Percentiles rank a stretch among this genome's conserved stretches.
These are phyloP conservation scores for Euphydryas editha DNA, from an alignment of 2,888 invertebrate genomes.

Conservation along the genomic window DNA sequence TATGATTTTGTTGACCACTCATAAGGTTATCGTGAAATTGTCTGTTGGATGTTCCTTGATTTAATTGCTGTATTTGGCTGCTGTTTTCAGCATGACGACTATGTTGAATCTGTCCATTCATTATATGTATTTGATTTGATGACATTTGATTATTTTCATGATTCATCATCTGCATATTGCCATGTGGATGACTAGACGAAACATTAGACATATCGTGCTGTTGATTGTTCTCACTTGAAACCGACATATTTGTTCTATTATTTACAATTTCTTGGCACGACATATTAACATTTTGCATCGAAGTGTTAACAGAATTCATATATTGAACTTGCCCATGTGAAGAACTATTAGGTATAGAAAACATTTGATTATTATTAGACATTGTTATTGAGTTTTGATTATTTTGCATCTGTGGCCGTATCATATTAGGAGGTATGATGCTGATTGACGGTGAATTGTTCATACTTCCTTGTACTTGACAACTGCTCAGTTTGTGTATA, in stretches of 20 bases:
- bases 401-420: conserved; percentile 68
- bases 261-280: conserved; percentile 73
- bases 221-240: conserved; percentile 61
- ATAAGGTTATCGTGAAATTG: conserved; percentile 72
- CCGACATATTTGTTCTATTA: conserved; percentile 66
- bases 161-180: conserved; percentile 71
- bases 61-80: conserved; percentile 69
- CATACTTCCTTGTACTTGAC: conserved; percentile 70
- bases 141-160: conserved; percentile 67
- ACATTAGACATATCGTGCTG: conserved; percentile 65
- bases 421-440: conserved; percentile 73
- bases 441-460: conserved; percentile 70
- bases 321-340: conserved; percentile 72
- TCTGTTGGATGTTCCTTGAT: conserved; percentile 61
- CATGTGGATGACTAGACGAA: conserved; percentile 66
- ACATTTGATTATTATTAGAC: conserved; percentile 72
- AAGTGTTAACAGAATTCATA: conserved; percentile 71
- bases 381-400: conserved; percentile 68
- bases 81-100: conserved; percentile 67
- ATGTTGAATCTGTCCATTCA: conserved; percentile 79
- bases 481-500: conserved; percentile 74
- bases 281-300: conserved; percentile 72
- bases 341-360: conserved; percentile 64
- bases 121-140: conserved; percentile 77
- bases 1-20: conserved; percentile 64